Conservation (phyloP, 2,888 invertebrate species). For the Apantesis nais region DNA sequence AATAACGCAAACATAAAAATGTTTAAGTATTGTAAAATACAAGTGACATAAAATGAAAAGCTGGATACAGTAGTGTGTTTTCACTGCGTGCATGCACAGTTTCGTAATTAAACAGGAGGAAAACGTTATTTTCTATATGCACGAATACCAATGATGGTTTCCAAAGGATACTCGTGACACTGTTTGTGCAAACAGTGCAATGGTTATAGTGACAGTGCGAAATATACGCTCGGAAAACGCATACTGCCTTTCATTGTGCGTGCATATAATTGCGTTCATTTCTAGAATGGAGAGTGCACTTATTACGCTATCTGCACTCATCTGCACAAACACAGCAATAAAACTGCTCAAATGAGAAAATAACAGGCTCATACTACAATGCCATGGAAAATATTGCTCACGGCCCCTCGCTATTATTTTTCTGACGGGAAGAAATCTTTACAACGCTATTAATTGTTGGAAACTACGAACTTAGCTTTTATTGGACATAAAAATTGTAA, state of each 20-base stretch:
- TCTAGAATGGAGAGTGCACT: conserved; percentile 77
- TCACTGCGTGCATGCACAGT: conserved; percentile 34
- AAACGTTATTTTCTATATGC: conserved; percentile 15
- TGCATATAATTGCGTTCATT: conserved; percentile 82
- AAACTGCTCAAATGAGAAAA: conserved; percentile 84
- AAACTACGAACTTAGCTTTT: conserved; percentile 57
- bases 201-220: conserved; percentile 34
- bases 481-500: conserved; percentile 55
- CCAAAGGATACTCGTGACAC: conserved; percentile 18
- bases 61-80: conserved; percentile 28
- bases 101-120: conserved; percentile 35
- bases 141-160: conserved; percentile 31
- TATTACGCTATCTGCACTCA: conserved; percentile 75
- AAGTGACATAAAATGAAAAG: conserved; percentile 29
- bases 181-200: conserved; percentile 30
- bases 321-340: conserved; percentile 77
- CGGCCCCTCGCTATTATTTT: conserved; percentile 65
- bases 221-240: conserved; percentile 38
- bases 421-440: conserved; percentile 76
- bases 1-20: conserved; percentile 8
- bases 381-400: conserved; percentile 75
- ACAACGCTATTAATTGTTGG: conserved; percentile 63
- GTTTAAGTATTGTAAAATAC: conserved; percentile 17
- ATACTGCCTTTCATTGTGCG: conserved; percentile 68
- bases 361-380: conserved; percentile 82